A percentile compares a stretch with the other conserved stretches of the same genome.
Conservation (phyloP, 1,140 invertebrate genomes). For the Frieseomelitta varia region DNA sequence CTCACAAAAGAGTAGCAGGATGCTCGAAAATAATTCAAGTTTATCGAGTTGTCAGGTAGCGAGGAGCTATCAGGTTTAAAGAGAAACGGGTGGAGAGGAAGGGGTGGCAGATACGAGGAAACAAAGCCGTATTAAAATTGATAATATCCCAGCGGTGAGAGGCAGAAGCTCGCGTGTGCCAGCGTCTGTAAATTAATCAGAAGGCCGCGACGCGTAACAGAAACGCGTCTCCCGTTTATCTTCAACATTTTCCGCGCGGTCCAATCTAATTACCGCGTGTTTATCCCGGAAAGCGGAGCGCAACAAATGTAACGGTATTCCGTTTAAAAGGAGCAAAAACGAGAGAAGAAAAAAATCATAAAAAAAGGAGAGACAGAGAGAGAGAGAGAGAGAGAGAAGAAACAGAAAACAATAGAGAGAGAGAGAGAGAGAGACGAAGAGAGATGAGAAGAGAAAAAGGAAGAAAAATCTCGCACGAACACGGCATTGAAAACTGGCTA, state of each 20-base stretch:
- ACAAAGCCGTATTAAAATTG: slow-evolving; percentile 22
- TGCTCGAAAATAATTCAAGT: slow-evolving; percentile 4
- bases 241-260: slow-evolving; percentile 34
- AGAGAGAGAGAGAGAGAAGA: neutral
- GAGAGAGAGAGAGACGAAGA: neutral
- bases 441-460: neutral
- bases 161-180: neutral
- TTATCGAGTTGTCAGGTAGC: neutral
- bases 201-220: neutral
- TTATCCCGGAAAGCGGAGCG: slow-evolving; percentile 22
- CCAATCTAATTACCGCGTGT: slow-evolving; percentile 49
- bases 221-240: slow-evolving; percentile 37
- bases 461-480: slow-evolving; percentile 2
- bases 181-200: slow-evolving; percentile 41
- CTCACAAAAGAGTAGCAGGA: too few relatives aligned
- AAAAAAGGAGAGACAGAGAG: neutral
- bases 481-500: neutral
- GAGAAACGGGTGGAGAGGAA: fast-evolving
- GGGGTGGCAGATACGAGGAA: neutral
- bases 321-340: neutral
- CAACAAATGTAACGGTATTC: slow-evolving; percentile 44
- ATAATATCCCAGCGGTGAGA: slow-evolving; percentile 17
- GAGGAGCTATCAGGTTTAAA: neutral
- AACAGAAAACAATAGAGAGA: neutral
- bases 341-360: too few relatives aligned